Evolutionary conservation across 2,888 invertebrate genomes (phyloP).

Genomic region (Eupithecia abbreviata): DNA sequence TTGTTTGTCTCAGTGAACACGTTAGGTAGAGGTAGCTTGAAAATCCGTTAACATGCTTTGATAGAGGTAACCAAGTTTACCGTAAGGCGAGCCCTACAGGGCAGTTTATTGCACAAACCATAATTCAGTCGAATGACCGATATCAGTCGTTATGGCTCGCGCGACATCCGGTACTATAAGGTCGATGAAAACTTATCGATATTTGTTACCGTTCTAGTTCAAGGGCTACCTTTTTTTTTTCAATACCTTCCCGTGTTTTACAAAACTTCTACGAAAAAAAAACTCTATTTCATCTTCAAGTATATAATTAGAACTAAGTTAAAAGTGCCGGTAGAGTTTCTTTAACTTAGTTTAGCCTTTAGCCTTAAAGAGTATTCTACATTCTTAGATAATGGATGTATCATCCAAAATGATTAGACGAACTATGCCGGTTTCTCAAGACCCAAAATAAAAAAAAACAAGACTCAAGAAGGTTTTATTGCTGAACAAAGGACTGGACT

Average conservation of each 20-base stretch:
- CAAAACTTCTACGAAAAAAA: too few species aligned
- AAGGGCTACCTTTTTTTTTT: not conserved
- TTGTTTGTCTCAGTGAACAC: not conserved
- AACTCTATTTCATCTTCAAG: too few species aligned
- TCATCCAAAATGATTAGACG: not conserved
- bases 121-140: slow-evolving; percentile 43
- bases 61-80: not conserved
- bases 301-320: not conserved
- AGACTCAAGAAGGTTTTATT: not conserved
- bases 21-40: not conserved
- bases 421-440: not conserved
- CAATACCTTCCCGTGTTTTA: too few species aligned
- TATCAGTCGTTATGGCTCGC: slow-evolving; percentile 47
- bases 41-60: not conserved
- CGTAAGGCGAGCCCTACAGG: slow-evolving; percentile 16
- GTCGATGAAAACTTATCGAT: slow-evolving; percentile 28
- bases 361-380: not conserved
- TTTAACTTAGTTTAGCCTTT: too few species aligned
- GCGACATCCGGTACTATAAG: slow-evolving; percentile 47
- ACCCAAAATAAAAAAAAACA: not conserved
- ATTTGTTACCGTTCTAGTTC: slow-evolving; percentile 3
- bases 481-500: slow-evolving; percentile 18
- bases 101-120: slow-evolving; percentile 34
- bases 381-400: not conserved
- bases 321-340: not conserved